Evolutionary conservation across 2,797 vertebrate genomes (phyloP).

Genomic region (Novumbra hubbsi): DNA sequence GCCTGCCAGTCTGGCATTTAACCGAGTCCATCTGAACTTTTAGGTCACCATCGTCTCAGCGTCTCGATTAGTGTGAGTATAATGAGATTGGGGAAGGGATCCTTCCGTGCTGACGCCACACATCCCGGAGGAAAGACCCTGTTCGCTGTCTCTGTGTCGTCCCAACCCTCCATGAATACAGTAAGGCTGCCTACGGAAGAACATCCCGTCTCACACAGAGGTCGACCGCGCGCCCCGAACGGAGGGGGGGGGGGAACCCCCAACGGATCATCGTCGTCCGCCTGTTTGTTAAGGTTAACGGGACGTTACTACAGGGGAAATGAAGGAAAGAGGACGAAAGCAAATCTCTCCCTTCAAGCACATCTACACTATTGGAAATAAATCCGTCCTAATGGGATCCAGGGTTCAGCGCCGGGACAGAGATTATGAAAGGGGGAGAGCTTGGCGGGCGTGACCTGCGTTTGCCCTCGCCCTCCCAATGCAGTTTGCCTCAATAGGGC

Average conservation of each 20-base stretch:
- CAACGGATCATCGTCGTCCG: conserved; percentile 30
- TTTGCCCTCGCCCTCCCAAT: conserved; percentile 58
- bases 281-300: conserved; percentile 32
- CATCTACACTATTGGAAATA: conserved; percentile 79
- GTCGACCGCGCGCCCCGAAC: not conserved
- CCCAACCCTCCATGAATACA: not conserved
- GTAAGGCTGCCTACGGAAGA: not conserved
- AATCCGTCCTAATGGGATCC: conserved; percentile 83
- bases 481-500: not conserved
- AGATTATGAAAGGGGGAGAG: conserved; percentile 59
- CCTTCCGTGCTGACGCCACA: conserved; percentile 49
- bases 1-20: not conserved
- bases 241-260: conserved; percentile 34
- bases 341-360: conserved; percentile 64
- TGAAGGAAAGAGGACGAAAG: conserved; percentile 63
- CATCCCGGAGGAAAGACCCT: conserved; percentile 36
- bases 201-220: not conserved
- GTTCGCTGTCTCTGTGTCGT: not conserved
- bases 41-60: conserved; percentile 46
- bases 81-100: conserved; percentile 67
- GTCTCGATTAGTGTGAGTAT: conserved; percentile 56
- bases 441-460: conserved; percentile 68
- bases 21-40: not conserved
- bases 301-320: conserved; percentile 53
- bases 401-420: conserved; percentile 75